Evolutionary conservation across 1,140 invertebrate genomes (phyloP), one percentile per base, ranked within the genome.

Genomic region (Mercenaria mercenaria): DNA sequence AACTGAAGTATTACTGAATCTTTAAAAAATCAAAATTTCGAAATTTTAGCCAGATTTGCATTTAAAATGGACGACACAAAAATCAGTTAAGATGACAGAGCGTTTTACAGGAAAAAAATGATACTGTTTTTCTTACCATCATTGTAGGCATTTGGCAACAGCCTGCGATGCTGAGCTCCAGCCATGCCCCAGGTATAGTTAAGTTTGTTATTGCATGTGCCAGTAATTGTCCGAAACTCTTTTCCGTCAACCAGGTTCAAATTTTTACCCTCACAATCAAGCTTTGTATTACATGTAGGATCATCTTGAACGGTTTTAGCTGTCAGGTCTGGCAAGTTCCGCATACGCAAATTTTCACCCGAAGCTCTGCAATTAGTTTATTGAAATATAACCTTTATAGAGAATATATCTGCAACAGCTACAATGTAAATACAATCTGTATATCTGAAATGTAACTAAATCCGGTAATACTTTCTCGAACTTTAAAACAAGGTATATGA

Each of bases 101-200:
- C n/a, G 3, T 20, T 56, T 23, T 13, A 3, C 20, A 13, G 20
- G 15, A 20, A 56, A 23, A 20, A 23, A 3, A 20, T 8, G 3
- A 56, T 56, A 47, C 15, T 56, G 11, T n/a, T n/a, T n/a, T n/a
- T n/a, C n/a, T n/a, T 76, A 86, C 83, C 41, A 20, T 86, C 69
- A 8, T 59, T 0, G 26, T 86, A 86, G 3, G 67, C 83, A 41
- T 86, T 59, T 10, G n/a, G 11, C 0, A 76, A 29, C 26, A 74
- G 32, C 39, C 83, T 47, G 26, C 13, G 0, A 26, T 86, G 83
- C 26, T 86, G 67, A 0, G 52, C 64, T 0, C 67, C 67, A 18
- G 67, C 50, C 8, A 56, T 23, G 0, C 83, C 83, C 67, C 50
- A 56, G 1, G n/a, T 26, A 34, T 29, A 69, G 34, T 86, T 34